A percentile compares a stretch with the other conserved stretches of the same genome.
These are phyloP conservation scores for Teleopsis dalmanni DNA, from an alignment of 1,140 invertebrate genomes.

Conservation along the genomic window DNA sequence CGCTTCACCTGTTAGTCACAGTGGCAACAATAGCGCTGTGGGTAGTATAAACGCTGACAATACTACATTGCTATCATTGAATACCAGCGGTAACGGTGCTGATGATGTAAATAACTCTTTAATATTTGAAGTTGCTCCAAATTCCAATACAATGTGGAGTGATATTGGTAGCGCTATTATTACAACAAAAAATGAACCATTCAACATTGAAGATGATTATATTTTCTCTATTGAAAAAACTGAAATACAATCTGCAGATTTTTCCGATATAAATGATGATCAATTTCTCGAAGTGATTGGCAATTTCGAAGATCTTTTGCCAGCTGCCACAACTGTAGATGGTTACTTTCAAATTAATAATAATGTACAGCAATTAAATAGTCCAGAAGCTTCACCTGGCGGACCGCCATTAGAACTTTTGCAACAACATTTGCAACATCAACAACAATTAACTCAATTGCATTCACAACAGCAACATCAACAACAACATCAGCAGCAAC, in stretches of 20 bases:
- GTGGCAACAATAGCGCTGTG: slow-evolving; percentile 4
- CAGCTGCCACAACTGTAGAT: slow-evolving; percentile 51
- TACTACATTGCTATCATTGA: not conserved
- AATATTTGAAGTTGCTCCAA: slow-evolving; percentile 28
- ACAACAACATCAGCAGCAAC: slow-evolving; percentile 21
- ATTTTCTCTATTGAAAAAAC: slow-evolving; percentile 84
- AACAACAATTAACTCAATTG: slow-evolving; percentile 13
- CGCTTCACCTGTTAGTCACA: slow-evolving; percentile 10
- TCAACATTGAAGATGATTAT: slow-evolving; percentile 78
- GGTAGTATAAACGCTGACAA: slow-evolving; percentile 10
- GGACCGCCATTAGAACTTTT: slow-evolving; percentile 40
- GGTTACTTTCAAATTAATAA: slow-evolving; percentile 28
- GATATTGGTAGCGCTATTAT: slow-evolving; percentile 40
- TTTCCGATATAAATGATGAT: slow-evolving; percentile 79
- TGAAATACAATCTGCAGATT: slow-evolving; percentile 73
- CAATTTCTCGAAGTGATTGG: slow-evolving; percentile 66
- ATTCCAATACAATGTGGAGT: slow-evolving; percentile 43
- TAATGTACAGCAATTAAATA: slow-evolving; percentile 12
- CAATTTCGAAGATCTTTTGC: slow-evolving; percentile 75
- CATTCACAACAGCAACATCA: slow-evolving; percentile 16
- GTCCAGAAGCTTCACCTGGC: slow-evolving; percentile 30
- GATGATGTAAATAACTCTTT: slow-evolving; percentile 16
- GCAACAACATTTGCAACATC: slow-evolving; percentile 37
- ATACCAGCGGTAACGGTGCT: slow-evolving; percentile 4
- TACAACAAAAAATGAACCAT: slow-evolving; percentile 53